Evolutionary conservation across 2,113 vertebrate species (phyloP).

Genomic region (Dipodomys merriami): DNA sequence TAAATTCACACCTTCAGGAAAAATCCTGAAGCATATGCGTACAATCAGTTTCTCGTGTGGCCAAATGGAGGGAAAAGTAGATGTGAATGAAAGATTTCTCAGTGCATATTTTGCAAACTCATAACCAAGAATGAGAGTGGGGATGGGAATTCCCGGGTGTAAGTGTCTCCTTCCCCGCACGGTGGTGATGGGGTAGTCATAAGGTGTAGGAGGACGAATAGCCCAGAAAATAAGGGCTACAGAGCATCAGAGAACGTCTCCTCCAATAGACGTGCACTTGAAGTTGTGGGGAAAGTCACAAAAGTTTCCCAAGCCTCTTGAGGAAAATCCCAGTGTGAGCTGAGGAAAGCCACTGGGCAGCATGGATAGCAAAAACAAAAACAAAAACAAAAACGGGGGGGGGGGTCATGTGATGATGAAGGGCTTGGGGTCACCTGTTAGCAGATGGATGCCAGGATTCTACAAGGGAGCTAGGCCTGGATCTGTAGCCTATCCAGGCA

Average conservation of each 20-base stretch:
- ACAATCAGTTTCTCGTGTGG: constrained; percentile 1
- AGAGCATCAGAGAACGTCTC: background rate
- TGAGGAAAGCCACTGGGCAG: background rate
- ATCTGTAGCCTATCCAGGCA: background rate
- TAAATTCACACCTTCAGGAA: background rate
- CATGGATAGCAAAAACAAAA: no score
- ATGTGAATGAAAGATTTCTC: background rate
- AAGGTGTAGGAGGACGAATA: background rate
- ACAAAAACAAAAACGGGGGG: no score
- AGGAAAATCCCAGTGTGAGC: background rate
- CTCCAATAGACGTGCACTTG: background rate
- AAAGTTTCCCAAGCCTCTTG: background rate
- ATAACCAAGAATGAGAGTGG: background rate
- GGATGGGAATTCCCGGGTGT: background rate
- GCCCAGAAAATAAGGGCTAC: background rate
- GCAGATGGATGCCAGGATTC: background rate
- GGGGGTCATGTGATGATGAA: background rate
- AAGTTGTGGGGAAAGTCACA: background rate
- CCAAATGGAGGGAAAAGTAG: background rate
- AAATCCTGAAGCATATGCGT: no score
- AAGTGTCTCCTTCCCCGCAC: background rate
- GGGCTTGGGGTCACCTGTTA: background rate
- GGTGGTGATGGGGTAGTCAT: background rate
- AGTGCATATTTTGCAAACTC: background rate
- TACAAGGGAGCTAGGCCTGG: background rate